These are phyloP conservation scores for Bergia sp. DNA, from an alignment of 92 coral and sea anemone species.

Conservation along the genomic window DNA sequence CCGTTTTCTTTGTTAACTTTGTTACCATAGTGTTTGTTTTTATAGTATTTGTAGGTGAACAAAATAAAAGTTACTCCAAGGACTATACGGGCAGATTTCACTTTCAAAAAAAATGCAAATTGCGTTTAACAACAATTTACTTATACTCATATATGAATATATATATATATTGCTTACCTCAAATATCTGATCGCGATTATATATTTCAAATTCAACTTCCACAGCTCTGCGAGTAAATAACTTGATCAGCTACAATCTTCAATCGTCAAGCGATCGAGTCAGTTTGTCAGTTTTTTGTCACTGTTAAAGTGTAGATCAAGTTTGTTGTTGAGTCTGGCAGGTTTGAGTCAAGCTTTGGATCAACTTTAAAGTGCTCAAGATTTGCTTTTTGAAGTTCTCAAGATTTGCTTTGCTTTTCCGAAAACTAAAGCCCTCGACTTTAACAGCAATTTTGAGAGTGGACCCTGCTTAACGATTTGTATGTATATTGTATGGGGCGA, in stretches of 20 bases:
- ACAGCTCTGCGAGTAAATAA: background rate
- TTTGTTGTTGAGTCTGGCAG: no score
- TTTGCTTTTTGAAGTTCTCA: background rate
- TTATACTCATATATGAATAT: background rate
- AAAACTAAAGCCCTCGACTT: background rate
- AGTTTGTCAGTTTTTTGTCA: background rate
- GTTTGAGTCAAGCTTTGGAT: no score
- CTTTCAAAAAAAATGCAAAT: no score
- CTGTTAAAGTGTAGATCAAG: no score
- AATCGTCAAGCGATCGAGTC: background rate
- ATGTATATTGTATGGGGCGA: background rate
- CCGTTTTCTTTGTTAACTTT: no score
- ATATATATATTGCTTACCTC: conserved; percentile 17
- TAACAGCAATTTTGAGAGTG: conserved; percentile 1
- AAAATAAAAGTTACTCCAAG: background rate
- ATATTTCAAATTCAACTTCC: conserved; percentile 1
- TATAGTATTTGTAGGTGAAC: no score
- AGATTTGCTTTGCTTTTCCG: background rate
- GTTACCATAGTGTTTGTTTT: no score
- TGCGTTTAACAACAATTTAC: conserved; percentile 8
- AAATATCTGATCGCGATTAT: no score
- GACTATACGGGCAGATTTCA: background rate
- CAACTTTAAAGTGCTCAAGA: background rate
- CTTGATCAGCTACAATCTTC: background rate
- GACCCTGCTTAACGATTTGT: conserved; percentile 9